Percentiles rank a stretch among this genome's conserved stretches.
Evolutionary conservation across 2,888 invertebrate species (phyloP).

Genomic region (Lutraria lutraria): DNA sequence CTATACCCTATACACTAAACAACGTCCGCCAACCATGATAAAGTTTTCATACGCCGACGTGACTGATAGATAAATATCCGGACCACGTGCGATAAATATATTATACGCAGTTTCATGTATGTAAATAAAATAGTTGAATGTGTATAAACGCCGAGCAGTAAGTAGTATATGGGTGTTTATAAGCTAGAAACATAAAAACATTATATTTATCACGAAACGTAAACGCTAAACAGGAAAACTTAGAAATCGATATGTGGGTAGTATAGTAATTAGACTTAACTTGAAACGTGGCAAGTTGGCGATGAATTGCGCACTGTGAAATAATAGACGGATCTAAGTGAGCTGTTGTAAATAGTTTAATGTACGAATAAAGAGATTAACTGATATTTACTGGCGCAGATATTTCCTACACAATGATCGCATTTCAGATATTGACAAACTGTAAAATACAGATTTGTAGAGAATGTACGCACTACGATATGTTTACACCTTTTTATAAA

Average conservation of each 20-base stretch:
- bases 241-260: constrained; percentile 1
- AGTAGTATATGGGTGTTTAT: neutral
- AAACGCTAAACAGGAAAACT: neutral
- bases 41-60: constrained; percentile 28
- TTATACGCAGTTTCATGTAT: constrained; percentile 24
- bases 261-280: constrained; percentile 24
- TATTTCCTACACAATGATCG: constrained; percentile 6
- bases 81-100: constrained; percentile 37
- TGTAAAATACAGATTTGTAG: neutral
- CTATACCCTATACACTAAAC: constrained; percentile 17
- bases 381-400: neutral
- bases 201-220: constrained; percentile 14
- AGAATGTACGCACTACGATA: neutral
- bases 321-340: neutral
- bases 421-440: constrained; percentile 1
- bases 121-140: neutral
- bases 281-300: constrained; percentile 36
- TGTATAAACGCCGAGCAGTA: neutral
- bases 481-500: constrained; percentile 24
- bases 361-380: neutral
- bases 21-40: constrained; percentile 37
- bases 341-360: neutral
- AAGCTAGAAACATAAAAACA: neutral
- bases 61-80: constrained; percentile 46
- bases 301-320: constrained; percentile 34